Base-by-base conservation (phyloP, 2,797 vertebrate genomes). In the Cyclopterus lumpus region DNA sequence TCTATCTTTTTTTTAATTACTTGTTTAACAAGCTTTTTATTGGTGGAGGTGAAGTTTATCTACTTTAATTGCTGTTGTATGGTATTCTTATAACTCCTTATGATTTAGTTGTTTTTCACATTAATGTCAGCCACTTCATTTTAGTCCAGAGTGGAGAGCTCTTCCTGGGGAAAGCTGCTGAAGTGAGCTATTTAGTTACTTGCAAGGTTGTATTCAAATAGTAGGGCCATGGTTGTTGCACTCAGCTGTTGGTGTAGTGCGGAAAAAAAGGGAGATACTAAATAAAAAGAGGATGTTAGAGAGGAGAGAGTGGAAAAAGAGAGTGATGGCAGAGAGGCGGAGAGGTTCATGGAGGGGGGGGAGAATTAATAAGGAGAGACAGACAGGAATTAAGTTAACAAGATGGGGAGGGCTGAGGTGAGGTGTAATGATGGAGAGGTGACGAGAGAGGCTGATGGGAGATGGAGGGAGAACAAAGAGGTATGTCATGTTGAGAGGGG, bases 391-490 rank as follows among this genome's bases (percentile, higher is more conserved):
- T 51, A 73, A 84, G 82, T 90, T 79, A 80, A 90, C 86, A 86
- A 72, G 71, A 71, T 53, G 63, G 72, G 75, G 72, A 79, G 75
- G 72, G 74, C 26, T 14, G 66, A 48, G 68, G 72, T 73, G 77
- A 87, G 79, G 83, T 81, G 73, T 81, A 84, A 74, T 89, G 88
- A 91, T 88, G 81, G 86, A 82, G 80, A 88, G 82, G 81, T 79
- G 85, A 82, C 36, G 77, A 85, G 82, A 79, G 83, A 80, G 54
- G 75, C 85, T 71, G 83, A 78, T 86, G 88, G 91, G 67, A 72
- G 87, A 82, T 83, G 71, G 81, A 84, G 59, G 60, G 57, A 53
- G 82, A 86, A 86, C 79, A 89, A 89, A 90, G 80, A 81, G 80
- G 77, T 79, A 87, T 86, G 88, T 88, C 85, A 85, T 89, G 82